phyloP scores from a whole-genome alignment of 2,113 vertebrate species.

The Microcebus griseorufus region DNA sequence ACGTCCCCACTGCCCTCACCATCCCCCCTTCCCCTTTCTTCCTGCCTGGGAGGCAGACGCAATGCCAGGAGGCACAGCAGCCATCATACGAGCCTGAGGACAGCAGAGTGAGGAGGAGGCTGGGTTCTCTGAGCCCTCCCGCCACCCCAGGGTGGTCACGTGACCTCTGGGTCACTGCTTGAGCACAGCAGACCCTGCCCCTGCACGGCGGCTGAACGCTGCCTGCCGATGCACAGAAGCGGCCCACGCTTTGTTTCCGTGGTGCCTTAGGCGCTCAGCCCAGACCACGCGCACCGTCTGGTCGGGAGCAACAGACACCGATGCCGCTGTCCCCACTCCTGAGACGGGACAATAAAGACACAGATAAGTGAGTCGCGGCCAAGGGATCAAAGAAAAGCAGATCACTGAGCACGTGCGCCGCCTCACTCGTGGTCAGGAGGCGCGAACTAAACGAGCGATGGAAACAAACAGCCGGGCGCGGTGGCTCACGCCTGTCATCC shows the following conservation, averaged over 20 bases:
- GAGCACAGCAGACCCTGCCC: neutral
- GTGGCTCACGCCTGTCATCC: too few relatives aligned
- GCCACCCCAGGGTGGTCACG: rapidly evolving
- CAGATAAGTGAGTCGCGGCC: neutral
- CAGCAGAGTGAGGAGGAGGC: neutral
- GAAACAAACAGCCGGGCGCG: neutral
- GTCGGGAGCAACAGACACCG: neutral
- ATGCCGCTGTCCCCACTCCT: neutral
- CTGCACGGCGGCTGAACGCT: neutral
- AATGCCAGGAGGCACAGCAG: neutral
- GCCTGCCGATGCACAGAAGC: neutral
- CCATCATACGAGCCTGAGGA: neutral
- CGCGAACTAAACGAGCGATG: neutral
- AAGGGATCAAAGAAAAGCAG: neutral
- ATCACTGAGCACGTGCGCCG: neutral
- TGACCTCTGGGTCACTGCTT: neutral
- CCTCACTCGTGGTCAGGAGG: neutral
- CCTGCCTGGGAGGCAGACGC: neutral
- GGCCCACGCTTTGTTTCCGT: neutral
- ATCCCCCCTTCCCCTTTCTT: neutral
- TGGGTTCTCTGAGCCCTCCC: neutral
- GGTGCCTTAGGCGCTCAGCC: neutral
- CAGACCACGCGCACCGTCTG: neutral
- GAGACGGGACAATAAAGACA: neutral
- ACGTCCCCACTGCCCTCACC: rapidly evolving